A percentile compares a stretch with the other conserved stretches of the same genome.
These are phyloP conservation scores for Callithrix jacchus DNA, from an alignment of 2,113 vertebrate genomes.

Conservation along the genomic window DNA sequence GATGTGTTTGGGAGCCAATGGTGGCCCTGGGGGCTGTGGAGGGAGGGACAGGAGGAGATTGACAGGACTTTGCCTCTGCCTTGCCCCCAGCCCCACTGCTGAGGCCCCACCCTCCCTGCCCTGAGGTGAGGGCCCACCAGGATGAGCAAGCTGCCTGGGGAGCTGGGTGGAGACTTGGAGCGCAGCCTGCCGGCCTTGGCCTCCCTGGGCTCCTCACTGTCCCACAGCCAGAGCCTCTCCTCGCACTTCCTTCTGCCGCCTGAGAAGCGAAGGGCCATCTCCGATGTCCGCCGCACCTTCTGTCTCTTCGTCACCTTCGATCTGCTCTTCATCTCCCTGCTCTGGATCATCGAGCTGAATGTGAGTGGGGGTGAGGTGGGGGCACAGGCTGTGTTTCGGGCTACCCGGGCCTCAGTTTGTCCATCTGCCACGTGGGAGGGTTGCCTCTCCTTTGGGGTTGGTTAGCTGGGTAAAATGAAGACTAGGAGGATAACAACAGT, in stretches of 20 bases:
- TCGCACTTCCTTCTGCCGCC: conserved; percentile 80
- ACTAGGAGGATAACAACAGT: not conserved
- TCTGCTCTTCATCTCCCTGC: conserved; percentile 95
- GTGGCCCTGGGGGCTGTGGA: not conserved
- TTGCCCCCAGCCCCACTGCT: conserved; percentile 11
- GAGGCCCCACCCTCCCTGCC: not conserved
- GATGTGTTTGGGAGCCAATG: not conserved
- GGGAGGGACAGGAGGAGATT: not conserved
- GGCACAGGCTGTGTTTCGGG: fast-evolving
- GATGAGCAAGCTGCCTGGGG: conserved; percentile 82
- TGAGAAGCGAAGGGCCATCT: conserved; percentile 89
- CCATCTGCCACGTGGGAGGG: not conserved
- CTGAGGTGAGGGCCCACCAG: conserved; percentile 65
- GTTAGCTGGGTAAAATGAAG: not conserved
- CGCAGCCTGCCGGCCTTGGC: conserved; percentile 93
- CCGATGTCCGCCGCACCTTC: conserved; percentile 97
- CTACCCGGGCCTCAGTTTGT: not conserved
- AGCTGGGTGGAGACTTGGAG: conserved; percentile 82
- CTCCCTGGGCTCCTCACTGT: conserved; percentile 91
- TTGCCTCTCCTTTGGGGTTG: not conserved
- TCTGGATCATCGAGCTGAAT: conserved; percentile 98
- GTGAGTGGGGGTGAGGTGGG: conserved; percentile 80
- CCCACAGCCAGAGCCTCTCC: conserved; percentile 86
- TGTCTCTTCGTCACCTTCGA: conserved; percentile 99
- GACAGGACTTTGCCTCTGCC: not conserved